Evolutionary conservation across 1,140 invertebrate species (phyloP), one percentile per base, ranked within the genome.

Genomic region (Drosophila santomea): DNA sequence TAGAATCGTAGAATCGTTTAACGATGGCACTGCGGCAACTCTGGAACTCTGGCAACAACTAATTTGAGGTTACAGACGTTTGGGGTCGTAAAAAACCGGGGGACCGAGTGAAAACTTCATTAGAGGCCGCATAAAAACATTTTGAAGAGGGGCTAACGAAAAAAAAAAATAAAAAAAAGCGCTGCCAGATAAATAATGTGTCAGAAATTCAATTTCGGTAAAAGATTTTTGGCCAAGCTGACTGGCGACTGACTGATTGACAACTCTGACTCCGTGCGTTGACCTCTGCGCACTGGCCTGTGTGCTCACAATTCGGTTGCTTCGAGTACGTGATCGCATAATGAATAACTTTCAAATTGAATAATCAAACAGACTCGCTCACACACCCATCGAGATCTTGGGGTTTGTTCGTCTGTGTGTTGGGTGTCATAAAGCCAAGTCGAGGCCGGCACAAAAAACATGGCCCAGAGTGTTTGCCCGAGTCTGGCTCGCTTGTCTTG

Each of bases 331-430:
- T 88, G 84, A 88, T 89, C 84, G 85, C 86, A 89, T 89, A 88
- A 89, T 89, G 84, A 88, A 88, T 88, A 88, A 88, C 84, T 89
- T 88, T 88, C 84, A 88, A 88, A 88, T 88, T 88, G 84, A 88
- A 88, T 88, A 82, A 88, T 88, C 84, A 88, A 88, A 88, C 85
- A 78, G 79, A 74, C 68, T 60, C 51, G 51, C 61, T 17, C 17
- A 62, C 39, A 52, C 55, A 66, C 50, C 71, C 57, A 75, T 77
- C 64, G 67, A 74, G 76, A 78, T 59, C 25, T 25, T 36, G 35
- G 35, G 8, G 8, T 36, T 17, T 17, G 17, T 17, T 45, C 38
- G 35, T 66, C 10, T 66, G 56, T 41, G 55, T 36, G 69, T 73
- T 61, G 75, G 75, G 83, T 88, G 84, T 88, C 82, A 86, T 86